Percentiles rank a stretch among this genome's conserved stretches.
These are phyloP conservation scores for Drosophila affinis DNA, from an alignment of 2,888 invertebrate genomes.

Conservation along the genomic window DNA sequence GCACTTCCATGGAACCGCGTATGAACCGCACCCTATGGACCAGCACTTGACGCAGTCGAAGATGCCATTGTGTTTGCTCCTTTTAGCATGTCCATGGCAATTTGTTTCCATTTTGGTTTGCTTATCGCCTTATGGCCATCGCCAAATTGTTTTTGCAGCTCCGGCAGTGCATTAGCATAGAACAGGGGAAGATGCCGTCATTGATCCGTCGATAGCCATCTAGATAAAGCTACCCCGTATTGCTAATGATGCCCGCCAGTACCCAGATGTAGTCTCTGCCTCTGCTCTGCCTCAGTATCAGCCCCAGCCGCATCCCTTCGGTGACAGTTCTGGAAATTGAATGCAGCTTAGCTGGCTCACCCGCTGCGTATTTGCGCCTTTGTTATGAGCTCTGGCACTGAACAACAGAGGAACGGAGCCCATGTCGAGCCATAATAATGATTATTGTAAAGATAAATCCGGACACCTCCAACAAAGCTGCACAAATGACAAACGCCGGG, in stretches of 20 bases:
- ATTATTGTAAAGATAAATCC: conserved; percentile 83
- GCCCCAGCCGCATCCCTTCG: conserved; percentile 31
- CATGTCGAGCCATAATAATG: conserved; percentile 66
- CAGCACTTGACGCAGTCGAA: conserved; percentile 62
- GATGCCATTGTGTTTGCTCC: conserved; percentile 60
- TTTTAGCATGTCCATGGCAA: conserved; percentile 64
- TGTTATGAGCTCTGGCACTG: conserved; percentile 33
- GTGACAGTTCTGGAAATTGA: conserved; percentile 46
- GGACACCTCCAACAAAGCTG: conserved; percentile 82
- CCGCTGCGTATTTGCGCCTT: conserved; percentile 75
- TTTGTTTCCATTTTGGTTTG: conserved; percentile 77
- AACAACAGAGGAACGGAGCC: conserved; percentile 25
- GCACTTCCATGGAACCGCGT: conserved; percentile 49
- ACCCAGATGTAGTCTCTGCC: conserved; percentile 15
- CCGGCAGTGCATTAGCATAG: conserved; percentile 67
- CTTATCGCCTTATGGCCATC: conserved; percentile 70
- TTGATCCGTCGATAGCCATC: conserved; percentile 73
- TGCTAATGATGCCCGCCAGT: conserved; percentile 63
- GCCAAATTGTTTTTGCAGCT: conserved; percentile 69
- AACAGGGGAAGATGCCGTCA: conserved; percentile 66
- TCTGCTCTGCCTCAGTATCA: no score
- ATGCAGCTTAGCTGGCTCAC: conserved; percentile 75
- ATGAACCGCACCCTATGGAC: conserved; percentile 71
- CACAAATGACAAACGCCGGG: conserved; percentile 80
- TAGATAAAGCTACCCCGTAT: conserved; percentile 68